Conservation (phyloP, 2,888 invertebrate species). For the Hedychridium roseum region DNA sequence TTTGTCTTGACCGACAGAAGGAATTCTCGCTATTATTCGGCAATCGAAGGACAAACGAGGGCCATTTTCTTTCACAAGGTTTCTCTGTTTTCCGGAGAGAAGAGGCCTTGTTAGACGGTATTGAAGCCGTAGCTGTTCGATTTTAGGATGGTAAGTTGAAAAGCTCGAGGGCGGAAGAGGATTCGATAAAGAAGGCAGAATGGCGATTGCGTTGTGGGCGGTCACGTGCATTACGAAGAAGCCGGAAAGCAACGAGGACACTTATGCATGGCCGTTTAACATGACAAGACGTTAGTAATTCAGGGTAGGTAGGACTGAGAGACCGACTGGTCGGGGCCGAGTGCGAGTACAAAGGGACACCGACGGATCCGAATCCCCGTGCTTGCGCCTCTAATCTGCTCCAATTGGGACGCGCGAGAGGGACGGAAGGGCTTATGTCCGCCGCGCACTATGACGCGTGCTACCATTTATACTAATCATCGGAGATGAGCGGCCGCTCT, state of each 20-base stretch:
- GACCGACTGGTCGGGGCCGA: slow-evolving; percentile 31
- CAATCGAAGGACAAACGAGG: too few species aligned
- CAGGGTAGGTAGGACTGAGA: slow-evolving; percentile 53
- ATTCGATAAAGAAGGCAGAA: not conserved
- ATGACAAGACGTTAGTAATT: slow-evolving; percentile 61
- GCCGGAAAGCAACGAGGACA: slow-evolving; percentile 27
- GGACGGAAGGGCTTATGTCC: slow-evolving; percentile 44
- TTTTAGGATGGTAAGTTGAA: not conserved
- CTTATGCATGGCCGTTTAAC: slow-evolving; percentile 50
- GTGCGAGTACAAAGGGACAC: slow-evolving; percentile 54
- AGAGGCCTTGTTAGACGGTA: too few species aligned
- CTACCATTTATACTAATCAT: slow-evolving; percentile 63
- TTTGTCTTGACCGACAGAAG: too few species aligned
- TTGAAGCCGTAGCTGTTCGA: too few species aligned
- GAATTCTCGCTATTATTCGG: too few species aligned
- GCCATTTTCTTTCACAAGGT: too few species aligned
- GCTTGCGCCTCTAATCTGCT: slow-evolving; percentile 60
- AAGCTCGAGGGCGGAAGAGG: not conserved
- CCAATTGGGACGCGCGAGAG: slow-evolving; percentile 52
- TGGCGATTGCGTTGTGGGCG: too few species aligned
- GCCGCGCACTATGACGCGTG: slow-evolving; percentile 57
- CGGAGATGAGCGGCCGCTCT: slow-evolving; percentile 50
- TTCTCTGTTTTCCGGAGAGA: too few species aligned
- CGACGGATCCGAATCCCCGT: slow-evolving; percentile 60
- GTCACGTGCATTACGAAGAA: slow-evolving; percentile 35